These are phyloP conservation scores for Clarias fuscus DNA, from an alignment of 2,797 vertebrate species.

Conservation along the genomic window DNA sequence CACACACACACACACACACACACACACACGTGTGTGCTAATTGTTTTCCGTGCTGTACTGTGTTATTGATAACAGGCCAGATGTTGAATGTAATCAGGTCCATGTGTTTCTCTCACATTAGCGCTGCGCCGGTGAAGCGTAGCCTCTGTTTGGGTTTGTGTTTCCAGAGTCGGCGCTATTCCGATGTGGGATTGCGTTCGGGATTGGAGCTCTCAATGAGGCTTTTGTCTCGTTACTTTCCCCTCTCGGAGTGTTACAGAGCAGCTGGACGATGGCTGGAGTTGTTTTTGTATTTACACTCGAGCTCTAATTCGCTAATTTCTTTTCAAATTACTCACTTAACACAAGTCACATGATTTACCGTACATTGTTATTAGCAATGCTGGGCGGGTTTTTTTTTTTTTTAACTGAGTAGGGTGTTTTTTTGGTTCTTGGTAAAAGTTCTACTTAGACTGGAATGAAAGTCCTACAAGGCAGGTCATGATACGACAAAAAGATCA, in stretches of 20 bases:
- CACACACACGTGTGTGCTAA: slow-evolving; percentile 58
- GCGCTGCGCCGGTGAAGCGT: slow-evolving; percentile 22
- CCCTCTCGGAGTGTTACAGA: neutral
- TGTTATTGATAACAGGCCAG: slow-evolving; percentile 60
- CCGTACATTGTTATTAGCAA: neutral
- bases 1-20: slow-evolving; percentile 59
- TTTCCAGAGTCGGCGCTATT: neutral
- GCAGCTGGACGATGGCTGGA: neutral
- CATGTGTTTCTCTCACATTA: slow-evolving; percentile 55
- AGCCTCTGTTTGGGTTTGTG: slow-evolving; percentile 49
- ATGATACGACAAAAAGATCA: neutral
- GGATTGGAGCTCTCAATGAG: neutral
- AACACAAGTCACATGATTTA: neutral
- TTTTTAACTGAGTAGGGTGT: neutral
- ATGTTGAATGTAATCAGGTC: slow-evolving; percentile 53
- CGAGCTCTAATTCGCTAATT: neutral
- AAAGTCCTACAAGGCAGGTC: neutral
- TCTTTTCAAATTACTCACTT: neutral
- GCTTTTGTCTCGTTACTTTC: slow-evolving; percentile 23
- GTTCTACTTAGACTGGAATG: neutral
- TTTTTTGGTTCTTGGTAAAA: neutral
- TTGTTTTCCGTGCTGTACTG: slow-evolving; percentile 51
- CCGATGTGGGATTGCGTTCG: neutral
- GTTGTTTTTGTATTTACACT: neutral
- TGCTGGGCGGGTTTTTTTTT: neutral